Evolutionary conservation across 2,888 invertebrate species (phyloP).

Genomic region (Pachycephus smyrnensis): DNA sequence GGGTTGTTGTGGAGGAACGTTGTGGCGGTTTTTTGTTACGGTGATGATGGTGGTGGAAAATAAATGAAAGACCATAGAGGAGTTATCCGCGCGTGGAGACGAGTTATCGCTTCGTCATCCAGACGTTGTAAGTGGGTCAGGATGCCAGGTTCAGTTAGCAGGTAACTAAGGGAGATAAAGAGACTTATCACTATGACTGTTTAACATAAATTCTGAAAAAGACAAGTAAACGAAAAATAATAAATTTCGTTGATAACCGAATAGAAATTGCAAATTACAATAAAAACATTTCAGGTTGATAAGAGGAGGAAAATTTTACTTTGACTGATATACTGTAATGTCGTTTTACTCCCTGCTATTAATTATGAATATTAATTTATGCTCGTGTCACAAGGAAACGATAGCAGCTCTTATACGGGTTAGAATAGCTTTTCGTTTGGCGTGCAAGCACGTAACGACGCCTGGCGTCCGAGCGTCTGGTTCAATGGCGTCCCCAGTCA

Average conservation of each 20-base stretch:
- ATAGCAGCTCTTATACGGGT: neutral
- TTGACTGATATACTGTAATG: neutral
- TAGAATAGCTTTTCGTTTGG: neutral
- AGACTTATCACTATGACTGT: neutral
- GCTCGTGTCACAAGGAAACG: neutral
- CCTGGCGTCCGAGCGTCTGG: slow-evolving; percentile 33
- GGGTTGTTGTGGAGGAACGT: neutral
- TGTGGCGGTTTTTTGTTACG: neutral
- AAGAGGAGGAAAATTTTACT: neutral
- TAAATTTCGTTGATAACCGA: neutral
- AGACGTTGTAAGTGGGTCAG: neutral
- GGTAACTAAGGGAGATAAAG: neutral
- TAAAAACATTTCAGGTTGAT: neutral
- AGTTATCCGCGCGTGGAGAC: neutral
- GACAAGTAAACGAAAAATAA: neutral
- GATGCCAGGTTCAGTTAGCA: neutral
- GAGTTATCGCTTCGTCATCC: neutral
- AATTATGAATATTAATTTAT: neutral
- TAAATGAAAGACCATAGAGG: neutral
- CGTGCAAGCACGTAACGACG: neutral
- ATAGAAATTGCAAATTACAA: neutral
- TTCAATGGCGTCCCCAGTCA: slow-evolving; percentile 4
- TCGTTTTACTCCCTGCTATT: neutral
- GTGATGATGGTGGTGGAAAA: neutral
- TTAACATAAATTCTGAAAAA: neutral